Percentiles rank a stretch among this genome's conserved stretches.
phyloP scores from a whole-genome alignment of 2,888 invertebrate genomes.

The Polymixis lichenea region DNA sequence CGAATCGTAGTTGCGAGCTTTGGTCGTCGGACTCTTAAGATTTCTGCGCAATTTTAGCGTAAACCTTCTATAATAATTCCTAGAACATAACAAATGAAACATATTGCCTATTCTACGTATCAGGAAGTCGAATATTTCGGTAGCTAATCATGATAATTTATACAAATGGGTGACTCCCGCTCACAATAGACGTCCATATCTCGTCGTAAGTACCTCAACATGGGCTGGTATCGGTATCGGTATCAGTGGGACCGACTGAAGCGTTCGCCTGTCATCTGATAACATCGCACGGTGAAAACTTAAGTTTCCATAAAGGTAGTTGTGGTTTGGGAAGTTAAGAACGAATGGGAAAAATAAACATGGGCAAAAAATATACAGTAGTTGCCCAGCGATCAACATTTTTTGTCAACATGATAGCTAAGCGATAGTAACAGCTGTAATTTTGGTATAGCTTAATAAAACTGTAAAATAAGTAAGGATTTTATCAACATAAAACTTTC shows the following conservation, averaged over 20 bases:
- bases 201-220: conserved; percentile 19
- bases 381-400: too few species aligned
- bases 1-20: too few species aligned
- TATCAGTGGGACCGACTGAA: conserved; percentile 32
- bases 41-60: background rate
- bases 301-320: conserved; percentile 9
- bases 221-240: conserved; percentile 19
- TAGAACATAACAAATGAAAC: background rate
- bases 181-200: conserved; percentile 14
- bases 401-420: too few species aligned
- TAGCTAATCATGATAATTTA: conserved; percentile 42
- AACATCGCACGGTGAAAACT: conserved; percentile 47
- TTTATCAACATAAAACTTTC: too few species aligned
- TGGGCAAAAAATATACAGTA: too few species aligned
- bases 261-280: conserved; percentile 42
- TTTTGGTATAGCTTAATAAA: too few species aligned
- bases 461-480: too few species aligned
- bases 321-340: background rate
- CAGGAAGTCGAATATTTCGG: conserved; percentile 25
- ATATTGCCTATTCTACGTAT: conserved; percentile 6
- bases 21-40: too few species aligned
- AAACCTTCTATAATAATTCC: background rate
- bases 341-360: background rate
- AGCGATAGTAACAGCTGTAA: too few species aligned
- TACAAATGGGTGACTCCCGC: conserved; percentile 15